Evolutionary conservation across 2,797 vertebrate genomes (phyloP).

Genomic region (Atherinosoma microstoma): DNA sequence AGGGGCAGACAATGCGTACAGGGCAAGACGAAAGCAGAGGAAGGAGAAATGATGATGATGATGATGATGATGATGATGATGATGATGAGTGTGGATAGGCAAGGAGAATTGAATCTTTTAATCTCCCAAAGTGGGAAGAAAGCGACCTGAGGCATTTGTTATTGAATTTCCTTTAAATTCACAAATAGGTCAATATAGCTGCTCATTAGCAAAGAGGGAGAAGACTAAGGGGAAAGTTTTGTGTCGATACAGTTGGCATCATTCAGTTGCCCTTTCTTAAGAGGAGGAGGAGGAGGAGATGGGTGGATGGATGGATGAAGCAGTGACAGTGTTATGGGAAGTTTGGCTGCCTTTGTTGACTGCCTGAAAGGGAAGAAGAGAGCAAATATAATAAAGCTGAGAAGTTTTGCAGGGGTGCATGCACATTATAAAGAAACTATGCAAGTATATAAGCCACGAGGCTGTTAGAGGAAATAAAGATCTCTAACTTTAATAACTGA

Average conservation of each 20-base stretch:
- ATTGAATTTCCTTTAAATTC: slow-evolving; percentile 84
- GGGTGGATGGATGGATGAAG: slow-evolving; percentile 4
- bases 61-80: slow-evolving; percentile 79
- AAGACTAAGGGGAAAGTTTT: slow-evolving; percentile 58
- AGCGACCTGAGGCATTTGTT: slow-evolving; percentile 82
- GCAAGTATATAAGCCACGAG: slow-evolving; percentile 16
- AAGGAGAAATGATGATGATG: slow-evolving; percentile 75
- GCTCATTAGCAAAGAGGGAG: slow-evolving; percentile 76
- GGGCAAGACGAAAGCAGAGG: slow-evolving; percentile 51
- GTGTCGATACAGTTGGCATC: slow-evolving; percentile 67
- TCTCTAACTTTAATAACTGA: slow-evolving; percentile 5
- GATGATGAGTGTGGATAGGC: slow-evolving; percentile 79
- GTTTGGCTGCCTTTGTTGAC: slow-evolving; percentile 56
- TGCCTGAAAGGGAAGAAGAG: slow-evolving; percentile 35
- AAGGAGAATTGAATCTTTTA: slow-evolving; percentile 84
- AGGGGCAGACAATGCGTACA: slow-evolving; percentile 27
- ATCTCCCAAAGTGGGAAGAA: slow-evolving; percentile 84
- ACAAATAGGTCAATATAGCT: slow-evolving; percentile 80
- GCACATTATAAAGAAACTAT: slow-evolving; percentile 33
- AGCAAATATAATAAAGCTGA: slow-evolving; percentile 40
- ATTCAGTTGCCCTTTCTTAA: slow-evolving; percentile 67
- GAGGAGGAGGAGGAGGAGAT: slow-evolving; percentile 10
- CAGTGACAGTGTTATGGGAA: slow-evolving; percentile 17
- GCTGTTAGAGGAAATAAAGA: slow-evolving; percentile 23
- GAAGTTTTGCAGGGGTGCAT: slow-evolving; percentile 37